Evolutionary conservation across 2,113 vertebrate genomes (phyloP).

Genomic region (Gobius niger): DNA sequence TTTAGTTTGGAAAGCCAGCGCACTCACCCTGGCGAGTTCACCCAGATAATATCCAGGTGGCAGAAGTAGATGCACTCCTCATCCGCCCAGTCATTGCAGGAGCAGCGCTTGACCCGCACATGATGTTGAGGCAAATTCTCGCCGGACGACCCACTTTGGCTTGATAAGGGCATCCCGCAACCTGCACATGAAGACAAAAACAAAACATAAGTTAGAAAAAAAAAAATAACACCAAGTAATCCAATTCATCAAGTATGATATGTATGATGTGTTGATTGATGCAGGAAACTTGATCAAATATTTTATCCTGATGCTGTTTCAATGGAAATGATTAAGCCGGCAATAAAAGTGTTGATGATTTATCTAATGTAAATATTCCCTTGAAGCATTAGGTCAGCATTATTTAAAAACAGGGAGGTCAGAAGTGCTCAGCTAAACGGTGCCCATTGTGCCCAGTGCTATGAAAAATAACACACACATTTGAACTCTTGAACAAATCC

Average conservation of each 20-base stretch:
- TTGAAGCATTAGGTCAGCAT: neutral
- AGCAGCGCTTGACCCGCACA: slow-evolving; percentile 86
- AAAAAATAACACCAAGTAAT: slow-evolving; percentile 20
- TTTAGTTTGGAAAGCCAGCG: neutral
- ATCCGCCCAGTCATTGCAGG: slow-evolving; percentile 92
- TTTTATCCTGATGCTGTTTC: neutral
- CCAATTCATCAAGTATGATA: neutral
- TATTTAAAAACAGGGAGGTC: neutral
- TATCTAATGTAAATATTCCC: slow-evolving; percentile 7
- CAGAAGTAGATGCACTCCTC: slow-evolving; percentile 98
- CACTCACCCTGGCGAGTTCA: slow-evolving; percentile 91
- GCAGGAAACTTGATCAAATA: neutral
- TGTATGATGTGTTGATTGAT: neutral
- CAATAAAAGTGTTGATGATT: neutral
- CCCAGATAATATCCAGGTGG: slow-evolving; percentile 97
- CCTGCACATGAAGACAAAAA: slow-evolving; percentile 72
- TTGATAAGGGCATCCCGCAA: slow-evolving; percentile 64
- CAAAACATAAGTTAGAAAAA: slow-evolving; percentile 13
- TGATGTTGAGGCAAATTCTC: slow-evolving; percentile 32
- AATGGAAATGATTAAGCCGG: neutral
- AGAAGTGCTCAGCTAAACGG: neutral
- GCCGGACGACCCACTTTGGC: slow-evolving; percentile 1
- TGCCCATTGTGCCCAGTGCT: too few relatives aligned
- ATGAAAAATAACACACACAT: too few relatives aligned
- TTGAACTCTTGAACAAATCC: too few relatives aligned